Evolutionary conservation across 37 sponge, comb jelly and placozoan species (phyloP).

Genomic region (Mnemiopsis leidyi): DNA sequence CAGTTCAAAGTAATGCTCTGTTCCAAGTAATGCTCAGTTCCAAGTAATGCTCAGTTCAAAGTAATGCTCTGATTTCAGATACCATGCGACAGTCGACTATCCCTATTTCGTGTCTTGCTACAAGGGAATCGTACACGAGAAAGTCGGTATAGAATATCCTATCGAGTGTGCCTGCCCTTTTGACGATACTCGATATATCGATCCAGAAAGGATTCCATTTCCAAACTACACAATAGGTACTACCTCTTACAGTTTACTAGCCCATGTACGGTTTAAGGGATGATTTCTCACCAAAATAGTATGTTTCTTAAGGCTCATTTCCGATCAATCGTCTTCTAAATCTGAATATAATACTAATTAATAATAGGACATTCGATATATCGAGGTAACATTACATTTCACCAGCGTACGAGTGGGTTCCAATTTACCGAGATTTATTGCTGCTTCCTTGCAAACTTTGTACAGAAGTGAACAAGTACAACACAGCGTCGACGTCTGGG

Average conservation of each 20-base stretch:
- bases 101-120: slow-evolving; percentile 56
- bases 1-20: too few species aligned
- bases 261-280: too few species aligned
- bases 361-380: too few species aligned
- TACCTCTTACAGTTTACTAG: too few species aligned
- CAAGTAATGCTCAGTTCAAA: background rate
- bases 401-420: slow-evolving; percentile 48
- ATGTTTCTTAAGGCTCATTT: too few species aligned
- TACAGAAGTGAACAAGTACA: too few species aligned
- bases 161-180: slow-evolving; percentile 11
- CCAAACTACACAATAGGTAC: slow-evolving; percentile 47
- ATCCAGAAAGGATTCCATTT: background rate
- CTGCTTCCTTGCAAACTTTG: slow-evolving; percentile 19
- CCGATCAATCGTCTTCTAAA: too few species aligned
- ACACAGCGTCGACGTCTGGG: background rate
- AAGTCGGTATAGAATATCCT: slow-evolving; percentile 10
- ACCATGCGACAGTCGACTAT: slow-evolving; percentile 61
- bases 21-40: background rate
- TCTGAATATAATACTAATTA: too few species aligned
- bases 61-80: background rate
- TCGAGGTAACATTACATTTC: background rate
- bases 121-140: background rate
- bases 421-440: slow-evolving; percentile 7
- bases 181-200: background rate
- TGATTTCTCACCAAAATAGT: too few species aligned